Base-by-base conservation (phyloP, 2,888 invertebrate genomes). In the Yponomeuta plumbellus region DNA sequence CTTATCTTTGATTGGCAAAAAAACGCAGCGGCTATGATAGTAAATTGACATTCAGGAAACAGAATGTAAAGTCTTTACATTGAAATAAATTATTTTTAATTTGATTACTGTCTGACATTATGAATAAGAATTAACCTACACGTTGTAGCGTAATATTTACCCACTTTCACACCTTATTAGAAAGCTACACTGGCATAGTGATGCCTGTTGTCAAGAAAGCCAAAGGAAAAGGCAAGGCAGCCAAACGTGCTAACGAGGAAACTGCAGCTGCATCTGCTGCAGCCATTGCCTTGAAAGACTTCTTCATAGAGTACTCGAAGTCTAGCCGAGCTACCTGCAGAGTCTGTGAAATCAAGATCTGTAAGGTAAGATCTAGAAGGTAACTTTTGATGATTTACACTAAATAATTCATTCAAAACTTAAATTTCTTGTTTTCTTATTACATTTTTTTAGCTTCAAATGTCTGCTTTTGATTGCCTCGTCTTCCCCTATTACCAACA, bases 331-430 rank as follows among this genome's bases (percentile, higher is more conserved):
- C 98, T 39, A 90, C 90, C 17, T 99, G 98, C 77, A 90, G 93
- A 68, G 96, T 95, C 0, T 99, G 98, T 85, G 95, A 97, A 71
- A 94, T 94, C 68, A 96, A 95, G 77, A 98, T 99, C 75, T 88
- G 93, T 67, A 97, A 97, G 92, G 94, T 96, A 81, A 80, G 64
- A 34, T 5, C 5, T 5, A 2, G 11, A 21, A 8, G 22, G 10
- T 52, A 17, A 65, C 44, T 56, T 21, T 34, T 34, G 34, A 34
- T 34, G 8, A 34, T 34, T 34, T 34, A 34, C 8, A 34, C 34
- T 34, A 34, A 5, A 8, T 34, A 6, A 34, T 34, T 26, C 26
- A 26, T 26, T 26, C 0, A 5, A 26, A 26, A 26, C 26, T 26
- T 26, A 1, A 26, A 4, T 26, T 4, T 26, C 5, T 26, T 26